Percentiles rank a stretch among this genome's conserved stretches.
These are phyloP conservation scores for Leucoma salicis DNA, from an alignment of 2,888 invertebrate genomes.

Conservation along the genomic window DNA sequence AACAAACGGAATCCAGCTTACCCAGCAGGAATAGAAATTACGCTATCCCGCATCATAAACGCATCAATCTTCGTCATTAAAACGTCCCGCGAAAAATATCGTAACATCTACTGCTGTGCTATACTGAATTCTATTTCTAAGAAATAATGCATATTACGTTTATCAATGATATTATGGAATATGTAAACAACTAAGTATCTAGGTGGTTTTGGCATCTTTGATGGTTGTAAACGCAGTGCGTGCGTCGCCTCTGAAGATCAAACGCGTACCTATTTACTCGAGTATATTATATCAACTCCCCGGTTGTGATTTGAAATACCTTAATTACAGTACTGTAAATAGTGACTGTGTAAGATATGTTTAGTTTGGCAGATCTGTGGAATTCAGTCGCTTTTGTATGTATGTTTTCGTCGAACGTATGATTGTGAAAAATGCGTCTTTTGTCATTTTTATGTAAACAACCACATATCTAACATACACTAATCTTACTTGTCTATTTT, in stretches of 20 bases:
- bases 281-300: slow-evolving; percentile 7
- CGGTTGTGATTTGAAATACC: slow-evolving; percentile 17
- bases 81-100: slow-evolving; percentile 14
- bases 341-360: slow-evolving; percentile 28
- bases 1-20: no score
- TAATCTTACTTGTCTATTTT: no score
- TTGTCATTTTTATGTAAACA: slow-evolving; percentile 1
- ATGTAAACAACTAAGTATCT: slow-evolving; percentile 25
- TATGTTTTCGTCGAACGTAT: slow-evolving; percentile 19
- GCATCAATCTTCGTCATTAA: slow-evolving; percentile 23
- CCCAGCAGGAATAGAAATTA: no score
- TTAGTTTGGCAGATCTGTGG: slow-evolving; percentile 36
- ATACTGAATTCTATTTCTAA: slow-evolving; percentile 25
- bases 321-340: not conserved
- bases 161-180: slow-evolving; percentile 22
- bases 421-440: slow-evolving; percentile 6
- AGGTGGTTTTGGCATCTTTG: slow-evolving; percentile 30
- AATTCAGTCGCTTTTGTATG: slow-evolving; percentile 39
- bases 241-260: slow-evolving; percentile 17
- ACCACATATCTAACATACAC: no score
- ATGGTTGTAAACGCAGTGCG: slow-evolving; percentile 24
- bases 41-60: slow-evolving; percentile 13
- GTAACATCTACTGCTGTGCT: slow-evolving; percentile 7
- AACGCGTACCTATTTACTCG: slow-evolving; percentile 8
- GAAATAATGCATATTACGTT: slow-evolving; percentile 17